phyloP scores from a whole-genome alignment of 2,888 invertebrate species.

The Portevinia maculata region DNA sequence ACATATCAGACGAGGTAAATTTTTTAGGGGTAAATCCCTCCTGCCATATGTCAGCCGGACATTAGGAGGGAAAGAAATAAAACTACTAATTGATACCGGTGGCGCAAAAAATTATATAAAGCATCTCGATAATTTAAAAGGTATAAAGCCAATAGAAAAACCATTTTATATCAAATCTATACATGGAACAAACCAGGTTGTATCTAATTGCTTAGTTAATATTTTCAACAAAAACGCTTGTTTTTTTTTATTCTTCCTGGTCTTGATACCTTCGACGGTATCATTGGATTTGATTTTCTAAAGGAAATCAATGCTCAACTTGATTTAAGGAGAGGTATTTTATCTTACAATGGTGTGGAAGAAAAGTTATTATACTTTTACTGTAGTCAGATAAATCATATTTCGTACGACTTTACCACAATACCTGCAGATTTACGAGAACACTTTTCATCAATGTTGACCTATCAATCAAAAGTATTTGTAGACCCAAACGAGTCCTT shows the following conservation, averaged over 20 bases:
- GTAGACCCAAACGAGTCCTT: constrained; percentile 33
- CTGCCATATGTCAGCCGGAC: constrained; percentile 11
- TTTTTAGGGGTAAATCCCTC: constrained; percentile 4
- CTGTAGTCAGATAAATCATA: constrained; percentile 11
- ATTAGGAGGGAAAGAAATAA: constrained; percentile 6
- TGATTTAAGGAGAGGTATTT: constrained; percentile 1
- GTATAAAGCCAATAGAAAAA: neutral
- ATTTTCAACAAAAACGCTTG: neutral
- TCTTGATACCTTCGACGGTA: too few relatives aligned
- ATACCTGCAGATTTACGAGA: neutral
- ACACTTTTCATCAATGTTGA: neutral
- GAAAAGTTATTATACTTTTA: constrained; percentile 17
- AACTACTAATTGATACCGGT: too few relatives aligned
- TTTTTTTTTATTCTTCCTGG: constrained; percentile 4
- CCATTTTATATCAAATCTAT: constrained; percentile 14
- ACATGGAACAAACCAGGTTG: neutral
- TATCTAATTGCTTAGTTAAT: neutral
- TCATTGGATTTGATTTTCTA: constrained; percentile 11
- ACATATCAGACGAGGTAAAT: neutral
- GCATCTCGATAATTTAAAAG: neutral
- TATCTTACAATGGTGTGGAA: constrained; percentile 4
- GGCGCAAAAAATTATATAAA: too few relatives aligned
- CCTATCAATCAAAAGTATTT: constrained; percentile 12
- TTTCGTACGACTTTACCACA: neutral
- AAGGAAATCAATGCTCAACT: neutral